Evolutionary conservation across 1,140 invertebrate genomes (phyloP).

Genomic region (Lanistes nyassanus): DNA sequence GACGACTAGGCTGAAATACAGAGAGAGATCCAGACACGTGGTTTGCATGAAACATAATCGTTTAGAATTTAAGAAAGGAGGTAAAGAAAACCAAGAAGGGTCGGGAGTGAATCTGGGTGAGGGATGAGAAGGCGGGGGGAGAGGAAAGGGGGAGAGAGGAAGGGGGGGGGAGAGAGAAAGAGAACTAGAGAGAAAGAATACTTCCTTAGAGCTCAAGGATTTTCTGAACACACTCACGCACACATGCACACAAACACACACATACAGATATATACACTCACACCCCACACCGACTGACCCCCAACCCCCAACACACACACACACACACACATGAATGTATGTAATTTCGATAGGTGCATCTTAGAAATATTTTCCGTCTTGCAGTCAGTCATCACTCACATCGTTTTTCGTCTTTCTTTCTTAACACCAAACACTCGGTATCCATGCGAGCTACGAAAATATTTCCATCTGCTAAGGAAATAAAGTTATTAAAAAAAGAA

Average conservation of each 20-base stretch:
- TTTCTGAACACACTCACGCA: background rate
- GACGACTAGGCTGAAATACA: too few species aligned
- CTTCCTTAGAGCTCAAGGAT: too few species aligned
- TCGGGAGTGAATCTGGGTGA: too few species aligned
- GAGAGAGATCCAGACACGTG: too few species aligned
- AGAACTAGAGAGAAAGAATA: too few species aligned
- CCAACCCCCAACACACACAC: slow-evolving; percentile 3
- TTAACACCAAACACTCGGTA: slow-evolving; percentile 86
- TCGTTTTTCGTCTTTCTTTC: slow-evolving; percentile 83
- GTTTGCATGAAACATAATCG: too few species aligned
- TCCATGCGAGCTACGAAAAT: slow-evolving; percentile 79
- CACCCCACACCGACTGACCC: background rate
- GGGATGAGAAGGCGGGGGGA: too few species aligned
- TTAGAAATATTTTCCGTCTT: slow-evolving; percentile 67
- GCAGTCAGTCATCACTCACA: slow-evolving; percentile 74
- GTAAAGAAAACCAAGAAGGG: too few species aligned
- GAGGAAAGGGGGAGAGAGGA: too few species aligned
- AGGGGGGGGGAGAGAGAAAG: too few species aligned
- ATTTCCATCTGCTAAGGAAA: slow-evolving; percentile 70
- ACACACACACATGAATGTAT: background rate
- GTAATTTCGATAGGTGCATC: slow-evolving; percentile 35
- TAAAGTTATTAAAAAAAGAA: background rate
- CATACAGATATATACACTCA: background rate
- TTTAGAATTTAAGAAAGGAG: too few species aligned
- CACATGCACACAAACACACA: slow-evolving; percentile 10